phyloP scores from a whole-genome alignment of 1,140 invertebrate species.

The Ptiloglossa arizonensis region DNA sequence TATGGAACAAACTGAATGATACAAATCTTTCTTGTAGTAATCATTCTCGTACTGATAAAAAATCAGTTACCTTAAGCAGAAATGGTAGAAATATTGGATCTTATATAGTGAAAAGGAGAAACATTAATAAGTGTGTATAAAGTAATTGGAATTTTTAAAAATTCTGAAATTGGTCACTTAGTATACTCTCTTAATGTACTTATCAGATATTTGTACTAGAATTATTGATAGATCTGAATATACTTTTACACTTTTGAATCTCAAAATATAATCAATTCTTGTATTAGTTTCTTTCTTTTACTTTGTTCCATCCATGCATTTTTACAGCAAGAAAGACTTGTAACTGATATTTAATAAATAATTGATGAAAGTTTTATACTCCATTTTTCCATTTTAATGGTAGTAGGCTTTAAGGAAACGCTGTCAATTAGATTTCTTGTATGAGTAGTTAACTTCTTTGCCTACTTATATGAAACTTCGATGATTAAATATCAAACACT shows the following conservation, averaged over 20 bases:
- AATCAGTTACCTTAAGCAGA: constrained; percentile 58
- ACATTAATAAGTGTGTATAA: constrained; percentile 67
- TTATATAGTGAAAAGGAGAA: constrained; percentile 63
- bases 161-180: background rate
- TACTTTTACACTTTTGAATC: background rate
- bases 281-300: background rate
- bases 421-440: constrained; percentile 66
- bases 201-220: background rate
- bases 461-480: constrained; percentile 13
- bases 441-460: constrained; percentile 15
- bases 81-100: constrained; percentile 69
- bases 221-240: background rate
- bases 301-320: background rate
- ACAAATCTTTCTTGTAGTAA: constrained; percentile 65
- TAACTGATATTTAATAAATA: constrained; percentile 18
- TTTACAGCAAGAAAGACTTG: constrained; percentile 14
- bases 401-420: constrained; percentile 60
- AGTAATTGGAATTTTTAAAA: constrained; percentile 19
- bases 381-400: constrained; percentile 66
- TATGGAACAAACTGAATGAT: constrained; percentile 75
- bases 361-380: constrained; percentile 46
- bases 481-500: background rate
- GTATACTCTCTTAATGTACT: background rate
- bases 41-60: constrained; percentile 58
- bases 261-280: background rate